Conservation (phyloP, 1,140 invertebrate species). For the Calycopis cecrops region DNA sequence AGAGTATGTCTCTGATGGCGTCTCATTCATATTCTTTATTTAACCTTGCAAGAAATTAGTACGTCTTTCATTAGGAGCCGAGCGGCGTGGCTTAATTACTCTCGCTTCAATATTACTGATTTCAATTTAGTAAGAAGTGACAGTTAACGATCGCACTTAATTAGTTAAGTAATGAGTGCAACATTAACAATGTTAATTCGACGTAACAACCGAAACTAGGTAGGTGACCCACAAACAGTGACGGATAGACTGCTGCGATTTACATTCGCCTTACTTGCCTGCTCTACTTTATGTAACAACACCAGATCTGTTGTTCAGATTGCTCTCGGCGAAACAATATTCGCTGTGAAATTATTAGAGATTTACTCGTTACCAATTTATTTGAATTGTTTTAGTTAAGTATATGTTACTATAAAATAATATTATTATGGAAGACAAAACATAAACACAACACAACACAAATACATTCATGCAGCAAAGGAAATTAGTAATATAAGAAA, state of each 20-base stretch:
- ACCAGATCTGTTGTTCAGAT: background rate
- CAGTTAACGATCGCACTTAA: slow-evolving; percentile 2
- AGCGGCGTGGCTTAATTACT: slow-evolving; percentile 1
- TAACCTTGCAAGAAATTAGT: slow-evolving; percentile 9
- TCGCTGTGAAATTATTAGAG: too few relatives aligned
- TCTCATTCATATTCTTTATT: slow-evolving; percentile 6
- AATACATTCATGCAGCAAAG: too few relatives aligned
- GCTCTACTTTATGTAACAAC: slow-evolving; percentile 8
- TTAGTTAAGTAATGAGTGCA: slow-evolving; percentile 4
- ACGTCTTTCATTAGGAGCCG: slow-evolving; percentile 1
- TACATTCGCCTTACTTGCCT: background rate
- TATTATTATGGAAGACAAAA: too few relatives aligned
- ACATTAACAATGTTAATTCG: slow-evolving; percentile 6
- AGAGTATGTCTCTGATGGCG: background rate
- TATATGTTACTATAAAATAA: too few relatives aligned
- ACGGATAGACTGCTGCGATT: slow-evolving; percentile 4
- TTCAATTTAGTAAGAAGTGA: slow-evolving; percentile 9
- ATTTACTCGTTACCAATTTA: too few relatives aligned
- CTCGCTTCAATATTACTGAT: slow-evolving; percentile 7
- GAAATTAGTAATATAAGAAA: too few relatives aligned
- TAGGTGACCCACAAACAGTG: slow-evolving; percentile 4
- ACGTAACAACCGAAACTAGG: slow-evolving; percentile 4
- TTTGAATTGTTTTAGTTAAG: too few relatives aligned
- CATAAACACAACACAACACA: too few relatives aligned
- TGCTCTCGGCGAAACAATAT: too few relatives aligned